Conservation (phyloP, 2,113 vertebrate genomes). For the Tragulus kanchil region DNA sequence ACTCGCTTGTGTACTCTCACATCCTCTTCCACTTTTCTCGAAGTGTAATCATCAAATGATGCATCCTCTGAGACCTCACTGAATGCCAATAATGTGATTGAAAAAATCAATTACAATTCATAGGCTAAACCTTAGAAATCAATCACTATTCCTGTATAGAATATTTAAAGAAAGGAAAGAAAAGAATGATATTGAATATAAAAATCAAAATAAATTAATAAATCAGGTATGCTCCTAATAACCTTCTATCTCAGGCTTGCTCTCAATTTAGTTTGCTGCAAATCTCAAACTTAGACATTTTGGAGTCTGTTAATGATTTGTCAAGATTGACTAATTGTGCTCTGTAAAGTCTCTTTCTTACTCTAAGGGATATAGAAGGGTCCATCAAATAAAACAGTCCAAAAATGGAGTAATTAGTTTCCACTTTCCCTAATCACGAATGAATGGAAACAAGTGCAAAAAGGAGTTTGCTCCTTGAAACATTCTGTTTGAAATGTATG, state of each 20-base stretch:
- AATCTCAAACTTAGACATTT: background rate
- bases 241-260: background rate
- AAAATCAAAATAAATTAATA: background rate
- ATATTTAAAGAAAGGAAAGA: background rate
- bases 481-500: background rate
- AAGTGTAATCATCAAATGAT: background rate
- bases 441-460: conserved; percentile 13
- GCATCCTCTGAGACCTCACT: background rate
- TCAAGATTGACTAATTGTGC: background rate
- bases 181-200: background rate
- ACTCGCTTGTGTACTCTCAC: background rate
- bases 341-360: background rate
- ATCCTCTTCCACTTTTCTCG: background rate
- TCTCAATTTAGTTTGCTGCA: background rate
- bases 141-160: background rate
- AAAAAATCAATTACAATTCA: background rate
- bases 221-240: background rate
- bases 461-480: background rate
- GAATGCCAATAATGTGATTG: background rate
- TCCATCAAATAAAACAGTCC: background rate
- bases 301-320: background rate
- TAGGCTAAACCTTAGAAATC: background rate
- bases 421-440: background rate
- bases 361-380: background rate
- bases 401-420: background rate